Evolutionary conservation across 2,113 vertebrate species (phyloP).

Genomic region (Sinocyclocheilus anophthalmus): DNA sequence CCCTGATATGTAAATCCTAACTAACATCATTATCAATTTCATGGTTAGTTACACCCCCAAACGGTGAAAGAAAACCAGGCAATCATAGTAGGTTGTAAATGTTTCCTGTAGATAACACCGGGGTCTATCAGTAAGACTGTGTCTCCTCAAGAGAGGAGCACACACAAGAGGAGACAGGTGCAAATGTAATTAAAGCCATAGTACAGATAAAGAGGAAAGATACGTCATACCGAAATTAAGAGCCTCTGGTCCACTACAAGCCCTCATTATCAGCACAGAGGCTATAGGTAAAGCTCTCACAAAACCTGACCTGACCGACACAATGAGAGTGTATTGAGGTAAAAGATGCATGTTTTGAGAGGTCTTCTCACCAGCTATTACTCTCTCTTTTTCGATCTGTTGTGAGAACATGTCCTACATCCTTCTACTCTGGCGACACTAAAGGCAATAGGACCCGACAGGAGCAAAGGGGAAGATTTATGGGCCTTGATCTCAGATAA

Average conservation of each 20-base stretch:
- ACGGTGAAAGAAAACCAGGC: slow-evolving; percentile 8
- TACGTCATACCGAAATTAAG: slow-evolving; percentile 34
- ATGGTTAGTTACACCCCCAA: slow-evolving; percentile 11
- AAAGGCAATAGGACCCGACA: slow-evolving; percentile 72
- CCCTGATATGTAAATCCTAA: background rate
- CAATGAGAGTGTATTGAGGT: background rate
- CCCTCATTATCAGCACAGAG: slow-evolving; percentile 34
- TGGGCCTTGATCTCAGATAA: slow-evolving; percentile 57
- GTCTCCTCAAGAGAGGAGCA: slow-evolving; percentile 64
- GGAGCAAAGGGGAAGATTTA: slow-evolving; percentile 67
- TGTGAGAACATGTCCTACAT: slow-evolving; percentile 57
- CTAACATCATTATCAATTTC: slow-evolving; percentile 10
- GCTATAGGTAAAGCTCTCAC: slow-evolving; percentile 8
- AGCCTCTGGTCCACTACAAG: slow-evolving; percentile 25
- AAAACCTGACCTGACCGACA: slow-evolving; percentile 42
- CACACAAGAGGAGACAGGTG: slow-evolving; percentile 76
- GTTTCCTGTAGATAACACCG: slow-evolving; percentile 46
- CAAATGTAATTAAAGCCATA: slow-evolving; percentile 73
- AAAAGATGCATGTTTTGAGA: slow-evolving; percentile 51
- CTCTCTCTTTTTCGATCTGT: slow-evolving; percentile 63
- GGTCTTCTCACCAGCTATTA: slow-evolving; percentile 60
- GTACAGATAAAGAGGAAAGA: slow-evolving; percentile 63
- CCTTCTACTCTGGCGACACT: slow-evolving; percentile 58
- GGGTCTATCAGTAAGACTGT: slow-evolving; percentile 70
- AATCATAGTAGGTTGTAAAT: slow-evolving; percentile 22